A percentile compares a stretch with the other conserved stretches of the same genome.
Conservation (phyloP, 2,888 invertebrate genomes). For the Eristalinus aeneus region DNA sequence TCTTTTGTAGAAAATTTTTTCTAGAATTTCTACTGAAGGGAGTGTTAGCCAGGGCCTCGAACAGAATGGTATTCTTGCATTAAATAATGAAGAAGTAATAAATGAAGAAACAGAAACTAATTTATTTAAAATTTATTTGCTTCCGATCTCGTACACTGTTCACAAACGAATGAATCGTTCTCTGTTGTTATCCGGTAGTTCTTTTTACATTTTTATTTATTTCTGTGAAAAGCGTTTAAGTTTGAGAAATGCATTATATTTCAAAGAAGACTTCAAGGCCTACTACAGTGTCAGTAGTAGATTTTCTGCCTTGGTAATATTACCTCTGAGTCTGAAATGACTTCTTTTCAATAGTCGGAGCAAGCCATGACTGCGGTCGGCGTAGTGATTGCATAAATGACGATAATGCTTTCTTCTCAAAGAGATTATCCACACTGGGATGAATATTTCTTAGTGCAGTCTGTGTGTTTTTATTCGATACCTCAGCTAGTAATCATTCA, state of each 20-base stretch:
- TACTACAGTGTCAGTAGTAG: neutral
- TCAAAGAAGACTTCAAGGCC: too few relatives aligned
- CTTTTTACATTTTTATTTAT: too few relatives aligned
- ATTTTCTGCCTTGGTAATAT: neutral
- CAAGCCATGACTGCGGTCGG: conserved; percentile 21
- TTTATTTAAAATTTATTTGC: too few relatives aligned
- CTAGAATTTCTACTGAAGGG: neutral
- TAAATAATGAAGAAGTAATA: conserved; percentile 13
- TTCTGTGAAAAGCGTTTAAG: too few relatives aligned
- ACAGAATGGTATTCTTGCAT: neutral
- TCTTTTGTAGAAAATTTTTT: conserved; percentile 13
- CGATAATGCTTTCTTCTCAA: conserved; percentile 14
- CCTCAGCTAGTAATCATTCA: too few relatives aligned
- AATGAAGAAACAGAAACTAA: too few relatives aligned
- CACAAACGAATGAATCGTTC: too few relatives aligned
- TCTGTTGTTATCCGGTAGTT: too few relatives aligned
- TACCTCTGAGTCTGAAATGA: neutral
- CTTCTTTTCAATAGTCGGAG: neutral
- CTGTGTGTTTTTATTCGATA: too few relatives aligned
- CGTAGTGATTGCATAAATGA: conserved; percentile 20
- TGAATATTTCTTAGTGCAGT: conserved; percentile 8
- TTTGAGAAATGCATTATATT: too few relatives aligned
- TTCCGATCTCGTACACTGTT: too few relatives aligned
- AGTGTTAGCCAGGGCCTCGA: neutral
- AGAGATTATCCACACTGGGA: conserved; percentile 16